phyloP scores from a whole-genome alignment of 2,888 invertebrate species.

The Anoplius nigerrimus region DNA sequence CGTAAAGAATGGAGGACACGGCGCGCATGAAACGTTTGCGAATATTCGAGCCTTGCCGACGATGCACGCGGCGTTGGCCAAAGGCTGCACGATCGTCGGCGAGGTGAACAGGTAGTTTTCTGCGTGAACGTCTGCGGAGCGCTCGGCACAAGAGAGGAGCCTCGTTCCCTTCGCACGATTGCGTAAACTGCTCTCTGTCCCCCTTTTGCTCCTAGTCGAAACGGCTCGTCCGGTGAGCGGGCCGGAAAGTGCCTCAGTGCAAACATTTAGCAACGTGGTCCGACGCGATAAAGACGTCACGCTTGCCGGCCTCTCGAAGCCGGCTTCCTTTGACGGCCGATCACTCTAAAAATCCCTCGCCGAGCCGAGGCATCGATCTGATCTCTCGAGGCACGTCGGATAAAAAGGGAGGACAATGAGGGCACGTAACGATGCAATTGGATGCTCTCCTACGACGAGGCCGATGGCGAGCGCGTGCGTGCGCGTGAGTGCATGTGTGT shows the following conservation, averaged over 20 bases:
- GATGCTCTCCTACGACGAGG: background rate
- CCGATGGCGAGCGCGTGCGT: no score
- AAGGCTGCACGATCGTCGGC: constrained; percentile 25
- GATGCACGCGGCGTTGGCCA: no score
- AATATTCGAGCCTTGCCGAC: no score
- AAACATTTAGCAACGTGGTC: background rate
- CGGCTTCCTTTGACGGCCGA: no score
- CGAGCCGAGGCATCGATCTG: background rate
- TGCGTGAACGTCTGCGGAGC: constrained; percentile 32
- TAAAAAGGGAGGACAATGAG: background rate
- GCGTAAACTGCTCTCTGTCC: constrained; percentile 4
- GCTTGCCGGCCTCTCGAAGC: no score
- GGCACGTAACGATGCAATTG: no score
- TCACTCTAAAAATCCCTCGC: no score
- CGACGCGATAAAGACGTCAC: no score
- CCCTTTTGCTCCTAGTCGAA: background rate
- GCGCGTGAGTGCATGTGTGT: no score
- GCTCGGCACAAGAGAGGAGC: constrained; percentile 25
- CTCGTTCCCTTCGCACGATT: constrained; percentile 16
- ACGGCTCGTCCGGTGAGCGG: background rate
- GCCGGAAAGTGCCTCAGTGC: background rate
- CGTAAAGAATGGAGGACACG: no score
- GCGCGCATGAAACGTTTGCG: no score
- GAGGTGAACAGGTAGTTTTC: constrained; percentile 36
- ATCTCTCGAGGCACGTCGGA: background rate